Evolutionary conservation across 2,113 vertebrate genomes (phyloP).

Genomic region (Hirundichthys speculiger): DNA sequence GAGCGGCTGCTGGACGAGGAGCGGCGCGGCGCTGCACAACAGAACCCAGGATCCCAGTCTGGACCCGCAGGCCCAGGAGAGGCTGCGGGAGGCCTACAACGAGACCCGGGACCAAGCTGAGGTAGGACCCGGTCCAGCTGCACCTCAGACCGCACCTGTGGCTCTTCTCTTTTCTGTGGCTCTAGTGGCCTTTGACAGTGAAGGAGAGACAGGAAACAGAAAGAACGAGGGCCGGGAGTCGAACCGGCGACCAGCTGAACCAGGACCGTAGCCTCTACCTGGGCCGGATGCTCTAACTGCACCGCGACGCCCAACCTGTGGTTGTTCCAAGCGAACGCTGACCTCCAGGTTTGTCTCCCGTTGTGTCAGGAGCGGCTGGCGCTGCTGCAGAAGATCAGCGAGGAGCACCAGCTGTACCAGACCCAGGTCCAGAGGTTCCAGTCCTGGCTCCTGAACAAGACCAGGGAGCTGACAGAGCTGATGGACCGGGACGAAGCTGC

Average conservation of each 20-base stretch:
- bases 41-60: constrained; percentile 90
- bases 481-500: constrained; percentile 60
- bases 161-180: too few relatives aligned
- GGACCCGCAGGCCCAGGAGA: constrained; percentile 83
- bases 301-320: not conserved
- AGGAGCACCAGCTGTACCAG: constrained; percentile 85
- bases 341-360: constrained; percentile 7
- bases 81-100: constrained; percentile 84
- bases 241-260: too few relatives aligned
- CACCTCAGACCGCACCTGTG: too few relatives aligned
- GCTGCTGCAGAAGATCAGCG: constrained; percentile 84
- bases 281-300: too few relatives aligned
- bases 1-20: constrained; percentile 92
- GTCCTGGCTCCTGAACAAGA: constrained; percentile 84
- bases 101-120: constrained; percentile 82
- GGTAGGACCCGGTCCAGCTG: constrained; percentile 72
- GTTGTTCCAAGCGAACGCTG: not conserved
- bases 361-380: constrained; percentile 83
- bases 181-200: too few relatives aligned
- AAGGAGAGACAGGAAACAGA: too few relatives aligned
- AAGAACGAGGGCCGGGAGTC: too few relatives aligned
- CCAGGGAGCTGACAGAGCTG: constrained; percentile 82
- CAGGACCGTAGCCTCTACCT: too few relatives aligned
- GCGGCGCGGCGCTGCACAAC: constrained; percentile 80
- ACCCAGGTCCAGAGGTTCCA: constrained; percentile 80